Evolutionary conservation across 1,140 invertebrate species (phyloP), one percentile per base, ranked within the genome.

Genomic region (Prorops nasuta): DNA sequence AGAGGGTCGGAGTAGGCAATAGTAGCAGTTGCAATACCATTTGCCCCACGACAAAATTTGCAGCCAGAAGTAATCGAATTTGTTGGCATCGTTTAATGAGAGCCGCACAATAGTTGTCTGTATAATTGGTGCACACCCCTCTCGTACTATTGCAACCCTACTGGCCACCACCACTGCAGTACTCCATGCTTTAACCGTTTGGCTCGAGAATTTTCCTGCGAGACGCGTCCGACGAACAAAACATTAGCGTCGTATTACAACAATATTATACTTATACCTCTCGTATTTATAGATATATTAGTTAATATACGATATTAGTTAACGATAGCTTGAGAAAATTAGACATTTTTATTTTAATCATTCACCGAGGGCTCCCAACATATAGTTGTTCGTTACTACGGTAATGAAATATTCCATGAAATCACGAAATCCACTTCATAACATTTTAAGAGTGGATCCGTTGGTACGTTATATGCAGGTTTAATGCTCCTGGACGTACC

Each of bases 41-140:
- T 72, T 67, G 63, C 64, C 44, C 60, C 56, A 62, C 67, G 51
- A 59, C 67, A 60, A 71, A 74, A 71, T 75, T 76, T 69, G 58
- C 62, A 73, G 73, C 58, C 69, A 71, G 66, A 72, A 76, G 70
- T 75, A 75, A 76, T 76, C 72, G 71, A 76, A 76, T 75, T 73
- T 72, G 72, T 75, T 75, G 66, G 68, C 67, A 64, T 72, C 72
- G 69, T 74, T 76, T 75, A 75, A 76, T 72, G 72, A 74, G 72
- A 71, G 71, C 64, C 66, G 61, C 66, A 67, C 67, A 70, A 76
- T 75, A 69, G 71, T 73, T 74, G 74, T 71, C 72, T 63, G 63
- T 68, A 66, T 76, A 76, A 76, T 75, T 73, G 68, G 69, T 74
- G 66, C 62, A 68, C 66, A 64, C 62, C 64, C 63, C 49, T 47